Evolutionary conservation across 2,797 vertebrate species (phyloP), one percentile per base, ranked within the genome.

Genomic region (Sciurus carolinensis): DNA sequence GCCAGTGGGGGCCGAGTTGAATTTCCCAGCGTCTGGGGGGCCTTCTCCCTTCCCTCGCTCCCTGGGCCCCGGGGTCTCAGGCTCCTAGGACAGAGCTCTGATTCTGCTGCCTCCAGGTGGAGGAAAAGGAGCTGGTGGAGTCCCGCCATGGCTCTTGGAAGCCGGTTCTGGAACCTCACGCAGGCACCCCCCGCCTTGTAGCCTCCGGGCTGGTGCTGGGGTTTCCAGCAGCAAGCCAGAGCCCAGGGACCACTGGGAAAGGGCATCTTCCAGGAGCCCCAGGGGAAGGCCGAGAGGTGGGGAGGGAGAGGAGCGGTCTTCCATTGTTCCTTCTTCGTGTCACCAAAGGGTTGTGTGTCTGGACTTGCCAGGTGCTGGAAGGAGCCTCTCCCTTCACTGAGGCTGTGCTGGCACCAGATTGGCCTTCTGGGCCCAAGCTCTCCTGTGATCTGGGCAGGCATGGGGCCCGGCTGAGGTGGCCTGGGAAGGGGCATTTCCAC

Each of bases 21-120:
- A 52, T 97, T 96, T 97, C 90, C 67, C n/a, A 30, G 89, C 0
- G 5, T 89, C 87, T 62, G 54, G 66, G 50, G 30, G 54, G 76
- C 75, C 84, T 7, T 14, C 26, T 15, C 1, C 57, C 22, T 66
- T 33, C 52, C 22, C 47, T 42, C 14, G 7, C 7, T 8, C 59
- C 90, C 3, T 15, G 87, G 33, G 79, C 22, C 47, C 6, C 0
- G 82, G 72, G 86, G 84, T 73, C 90, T 64, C 54, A 57, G 67
- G 54, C 39, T 42, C 36, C 77, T 39, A 14, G 77, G 52, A 77
- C 33, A 24, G 82, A 62, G 66, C 52, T 77, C 66, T 7, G 39
- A 5, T 75, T 88, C 77, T 71, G 3, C 82, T 67, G 64, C 57
- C 44, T 36, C 5, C 6, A 47, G 57, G 52, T 67, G 10, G 5